A percentile compares a stretch with the other conserved stretches of the same genome.
Conservation (phyloP, 2,113 vertebrate species). For the Actenoides hombroni region DNA sequence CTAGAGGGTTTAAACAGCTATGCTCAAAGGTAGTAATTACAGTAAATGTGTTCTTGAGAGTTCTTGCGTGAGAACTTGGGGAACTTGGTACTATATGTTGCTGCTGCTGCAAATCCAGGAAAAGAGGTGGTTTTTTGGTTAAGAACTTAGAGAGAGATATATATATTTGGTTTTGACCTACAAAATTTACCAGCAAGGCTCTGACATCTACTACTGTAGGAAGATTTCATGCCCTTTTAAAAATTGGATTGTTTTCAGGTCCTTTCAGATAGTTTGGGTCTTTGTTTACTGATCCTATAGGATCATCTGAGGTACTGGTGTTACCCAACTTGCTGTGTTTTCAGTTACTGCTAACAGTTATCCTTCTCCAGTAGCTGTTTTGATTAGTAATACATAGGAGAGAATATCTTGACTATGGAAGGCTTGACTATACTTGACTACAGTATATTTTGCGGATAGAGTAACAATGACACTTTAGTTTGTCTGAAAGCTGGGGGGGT, state of each 20-base stretch:
- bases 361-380: background rate
- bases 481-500: fast-evolving
- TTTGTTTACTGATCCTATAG: background rate
- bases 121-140: background rate
- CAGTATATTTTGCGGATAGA: background rate
- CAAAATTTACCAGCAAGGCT: background rate
- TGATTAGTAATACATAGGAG: background rate
- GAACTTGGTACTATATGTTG: fast-evolving
- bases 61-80: background rate
- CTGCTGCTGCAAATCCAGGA: background rate
- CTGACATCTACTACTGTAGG: background rate
- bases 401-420: background rate
- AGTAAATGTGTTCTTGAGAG: background rate
- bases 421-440: no score
- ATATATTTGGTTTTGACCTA: background rate
- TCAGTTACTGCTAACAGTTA: background rate
- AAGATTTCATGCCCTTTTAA: background rate
- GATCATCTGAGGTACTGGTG: background rate
- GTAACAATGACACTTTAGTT: background rate
- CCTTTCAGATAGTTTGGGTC: background rate
- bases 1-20: background rate
- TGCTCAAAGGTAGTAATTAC: background rate
- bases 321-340: background rate
- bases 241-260: background rate
- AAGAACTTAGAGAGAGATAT: background rate